Conservation (phyloP, 2,797 vertebrate genomes). For the Ciconia nigra region DNA sequence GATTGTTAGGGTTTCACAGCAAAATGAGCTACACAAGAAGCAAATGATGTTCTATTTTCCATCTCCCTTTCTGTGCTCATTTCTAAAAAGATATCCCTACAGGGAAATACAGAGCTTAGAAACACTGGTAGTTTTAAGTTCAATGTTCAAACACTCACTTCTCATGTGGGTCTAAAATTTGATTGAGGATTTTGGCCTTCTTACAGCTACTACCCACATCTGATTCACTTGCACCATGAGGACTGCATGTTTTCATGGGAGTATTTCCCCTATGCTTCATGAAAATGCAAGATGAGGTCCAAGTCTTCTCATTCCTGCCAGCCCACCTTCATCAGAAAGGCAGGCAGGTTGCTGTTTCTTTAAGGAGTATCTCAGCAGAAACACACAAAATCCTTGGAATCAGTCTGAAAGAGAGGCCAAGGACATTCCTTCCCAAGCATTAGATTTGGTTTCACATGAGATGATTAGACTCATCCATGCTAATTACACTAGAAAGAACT, state of each 20-base stretch:
- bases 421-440: conserved; percentile 90
- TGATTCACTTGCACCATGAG: not conserved
- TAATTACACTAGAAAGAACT: conserved; percentile 97
- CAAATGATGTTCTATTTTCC: not conserved
- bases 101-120: not conserved
- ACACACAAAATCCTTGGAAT: conserved; percentile 70
- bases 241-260: not conserved
- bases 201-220: not conserved
- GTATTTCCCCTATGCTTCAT: not conserved
- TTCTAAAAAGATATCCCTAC: not conserved
- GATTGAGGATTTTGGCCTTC: not conserved
- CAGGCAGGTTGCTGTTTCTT: conserved; percentile 43
- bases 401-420: conserved; percentile 90
- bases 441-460: conserved; percentile 95
- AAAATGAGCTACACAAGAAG: not conserved
- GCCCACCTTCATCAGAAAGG: not conserved
- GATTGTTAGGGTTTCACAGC: not conserved
- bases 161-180: not conserved
- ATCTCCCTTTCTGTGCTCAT: not conserved
- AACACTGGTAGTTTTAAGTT: not conserved
- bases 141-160: not conserved
- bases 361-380: conserved; percentile 48
- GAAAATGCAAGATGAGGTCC: not conserved
- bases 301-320: not conserved
- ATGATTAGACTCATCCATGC: conserved; percentile 94